Base-by-base conservation (phyloP, 2,113 vertebrate genomes). In the Tamias sibiricus region DNA sequence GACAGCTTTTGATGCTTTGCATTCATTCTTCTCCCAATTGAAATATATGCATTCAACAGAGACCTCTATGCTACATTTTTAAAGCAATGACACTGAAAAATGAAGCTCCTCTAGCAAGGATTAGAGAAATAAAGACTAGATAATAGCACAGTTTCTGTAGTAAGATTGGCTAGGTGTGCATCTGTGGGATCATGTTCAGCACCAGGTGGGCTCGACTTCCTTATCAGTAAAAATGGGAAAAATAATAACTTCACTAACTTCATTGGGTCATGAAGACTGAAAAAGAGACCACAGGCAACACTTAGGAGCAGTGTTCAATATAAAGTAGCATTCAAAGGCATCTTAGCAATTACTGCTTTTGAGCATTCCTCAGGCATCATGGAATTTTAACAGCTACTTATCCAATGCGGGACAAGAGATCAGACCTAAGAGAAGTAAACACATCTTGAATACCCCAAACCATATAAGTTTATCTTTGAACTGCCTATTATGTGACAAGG, bases 271-370 rank as follows among this genome's bases (percentile, higher is more conserved):
- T 85, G 44, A 92, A 76, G 5, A 90, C 1, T 40, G 12, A 32
- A 13, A 32, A 7, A 83, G 20, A 59, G 16, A 85, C 35, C 32
- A 75, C 4, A 80, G 42, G 11, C 6, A 44, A 57, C 4, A 42
- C 66, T 75, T 87, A 32, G 10, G 10, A 77, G 68, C 16, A 54
- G 8, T 52, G 9, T 30, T 89, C 42, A 64, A 6, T 37, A 80
- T 2, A 88, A 80, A 72, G 71, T 28, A 93, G 32, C 40, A 59
- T 84, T 66, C 52, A 92, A 49, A 95, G 77, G 94, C 84, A 76
- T 68, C 7, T 72, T 80, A 76, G 20, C 8, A 17, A 85, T 82
- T 49, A 76, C 12, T 75, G 32, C 13, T 76, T 79, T 64, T 49
- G 12, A 28, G 4, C 4, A 54, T 68, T 71, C 17, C 16, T 71